Base-by-base conservation (phyloP, 2,888 invertebrate genomes). In the Drosophila merina region DNA sequence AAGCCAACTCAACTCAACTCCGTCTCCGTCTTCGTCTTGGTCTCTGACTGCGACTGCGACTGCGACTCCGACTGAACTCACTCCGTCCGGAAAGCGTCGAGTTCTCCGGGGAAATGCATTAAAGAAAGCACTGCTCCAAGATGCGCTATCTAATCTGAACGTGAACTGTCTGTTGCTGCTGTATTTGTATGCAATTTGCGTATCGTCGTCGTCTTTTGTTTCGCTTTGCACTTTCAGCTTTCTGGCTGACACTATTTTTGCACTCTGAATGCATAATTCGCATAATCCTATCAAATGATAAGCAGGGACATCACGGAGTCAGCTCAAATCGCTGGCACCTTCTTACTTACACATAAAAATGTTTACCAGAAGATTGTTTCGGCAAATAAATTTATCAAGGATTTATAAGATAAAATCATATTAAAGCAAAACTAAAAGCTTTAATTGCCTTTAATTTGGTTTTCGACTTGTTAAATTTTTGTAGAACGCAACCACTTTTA, bases 181-280 rank as follows among this genome's bases (percentile, higher is more conserved):
- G 66, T 76, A 82, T 85, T 85, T 84, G 76, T 81, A 83, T 83
- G 86, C 84, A 79, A 81, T 75, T 79, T 75, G 76, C 79, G 73
- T 79, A 70, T 68, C 38, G 66, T 72, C 76, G 64, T 74, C 75
- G 72, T 33, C 66, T 44, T 60, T 64, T 67, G 48, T 60, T 45
- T 60, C 55, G 45, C 1, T 50, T 31, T 31, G 31, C 55, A 40
- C 31, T 58, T 44, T 45, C 54, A 47, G 48, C 47, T 52, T 72
- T 59, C 30, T 64, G 72, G 62, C 81, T 75, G 83, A 68, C 79
- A 78, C 76, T 72, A 81, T 76, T 81, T 75, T 74, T 76, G 74
- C 81, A 57, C 78, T 76, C 76, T 86, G 80, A 89, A 89, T 89
- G 79, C 79, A 76, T 81, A 88, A 88, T 88, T 87, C 79, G 76